A percentile compares a stretch with the other conserved stretches of the same genome.
Conservation (phyloP, 2,888 invertebrate genomes). For the Chorisops tibialis region DNA sequence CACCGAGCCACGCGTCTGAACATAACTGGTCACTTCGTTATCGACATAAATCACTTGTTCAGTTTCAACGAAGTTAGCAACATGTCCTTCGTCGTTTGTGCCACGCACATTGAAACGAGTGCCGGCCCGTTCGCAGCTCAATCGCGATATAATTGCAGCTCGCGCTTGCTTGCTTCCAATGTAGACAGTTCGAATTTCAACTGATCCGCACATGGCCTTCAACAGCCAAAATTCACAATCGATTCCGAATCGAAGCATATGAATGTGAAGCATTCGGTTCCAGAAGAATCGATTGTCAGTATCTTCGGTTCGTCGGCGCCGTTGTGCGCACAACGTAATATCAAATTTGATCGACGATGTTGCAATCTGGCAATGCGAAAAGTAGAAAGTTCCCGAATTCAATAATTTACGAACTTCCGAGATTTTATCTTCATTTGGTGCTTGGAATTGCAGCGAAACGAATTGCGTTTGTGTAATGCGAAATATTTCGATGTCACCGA, state of each 20-base stretch:
- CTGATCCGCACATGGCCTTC: constrained; percentile 94
- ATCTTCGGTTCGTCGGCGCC: constrained; percentile 71
- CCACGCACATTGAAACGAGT: constrained; percentile 98
- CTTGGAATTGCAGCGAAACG: constrained; percentile 75
- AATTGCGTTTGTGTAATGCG: constrained; percentile 90
- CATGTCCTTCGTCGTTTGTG: constrained; percentile 98
- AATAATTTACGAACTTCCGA: constrained; percentile 76
- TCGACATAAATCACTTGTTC: constrained; percentile 95
- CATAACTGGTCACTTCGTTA: constrained; percentile 82
- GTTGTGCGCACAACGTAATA: constrained; percentile 91
- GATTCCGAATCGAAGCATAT: constrained; percentile 87
- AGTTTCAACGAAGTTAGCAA: constrained; percentile 99
- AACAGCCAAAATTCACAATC: constrained; percentile 89
- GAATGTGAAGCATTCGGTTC: constrained; percentile 95
- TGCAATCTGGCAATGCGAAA: constrained; percentile 58
- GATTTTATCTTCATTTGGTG: constrained; percentile 61
- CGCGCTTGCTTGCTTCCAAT: constrained; percentile 91
- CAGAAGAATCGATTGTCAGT: constrained; percentile 98
- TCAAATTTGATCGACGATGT: constrained; percentile 64
- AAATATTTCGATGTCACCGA: constrained; percentile 92
- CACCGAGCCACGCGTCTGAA: constrained; percentile 94
- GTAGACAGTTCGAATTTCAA: constrained; percentile 97
- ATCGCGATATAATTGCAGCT: constrained; percentile 90
- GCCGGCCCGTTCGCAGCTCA: constrained; percentile 97
- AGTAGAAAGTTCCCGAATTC: constrained; percentile 98